Base-by-base conservation (phyloP, 2,797 vertebrate species). In the Cuniculus paca region DNA sequence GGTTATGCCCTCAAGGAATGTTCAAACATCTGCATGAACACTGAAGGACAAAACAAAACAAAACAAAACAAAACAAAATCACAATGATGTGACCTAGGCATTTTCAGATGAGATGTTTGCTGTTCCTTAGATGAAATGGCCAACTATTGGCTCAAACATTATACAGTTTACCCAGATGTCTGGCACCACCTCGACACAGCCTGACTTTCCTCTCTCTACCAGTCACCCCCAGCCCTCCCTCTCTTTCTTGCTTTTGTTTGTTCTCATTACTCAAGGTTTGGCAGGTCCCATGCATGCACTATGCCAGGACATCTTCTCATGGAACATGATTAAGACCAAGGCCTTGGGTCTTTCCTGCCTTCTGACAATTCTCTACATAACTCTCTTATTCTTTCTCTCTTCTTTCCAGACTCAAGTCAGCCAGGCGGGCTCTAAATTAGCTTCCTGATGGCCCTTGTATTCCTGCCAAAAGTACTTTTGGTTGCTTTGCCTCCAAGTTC, bases 251-350 rank as follows among this genome's bases (percentile, higher is more conserved):
- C 22, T 28, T 80, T 91, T 58, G 45, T 86, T 97, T 83, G 63
- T 97, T 97, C 97, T 84, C 93, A 97, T 98, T 97, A 97, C 96
- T 97, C 96, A 96, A 84, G 96, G 90, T 45, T 97, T 98, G 97
- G 97, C 97, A 97, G 93, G 80, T 96, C 96, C 95, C 84, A 52
- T 2, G 42, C 39, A 22, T 48, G 60, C 10, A 72, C 88, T 68
- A 90, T 54, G 94, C 97, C 97, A 97, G 96, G 96, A 97, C 84
- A 48, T 90, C 97, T 96, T 97, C 91, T 83, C 81, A 88, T 88
- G 95, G 97, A 97, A 85, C 72, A 75, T 82, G 97, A 97, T 93
- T 94, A 95, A 95, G 95, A 97, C 97, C 87, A 92, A 96, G 93
- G 77, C 87, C 83, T 96, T 96, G 94, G 91, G 96, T 97, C 94